Conservation (phyloP, 1,140 invertebrate species). For the Monomorium pharaonis region DNA sequence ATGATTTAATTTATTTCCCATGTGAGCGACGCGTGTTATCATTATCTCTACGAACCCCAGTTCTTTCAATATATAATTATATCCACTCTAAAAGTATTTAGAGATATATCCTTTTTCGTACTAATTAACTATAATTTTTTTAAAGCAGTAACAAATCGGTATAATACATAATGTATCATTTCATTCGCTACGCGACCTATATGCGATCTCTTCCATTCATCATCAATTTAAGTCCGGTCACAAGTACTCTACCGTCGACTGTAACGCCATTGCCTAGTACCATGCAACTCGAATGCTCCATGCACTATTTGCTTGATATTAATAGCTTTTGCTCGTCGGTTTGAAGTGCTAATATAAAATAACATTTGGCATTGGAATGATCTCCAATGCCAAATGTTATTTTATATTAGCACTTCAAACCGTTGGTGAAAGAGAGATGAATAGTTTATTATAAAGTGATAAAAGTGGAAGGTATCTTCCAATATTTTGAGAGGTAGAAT, state of each 20-base stretch:
- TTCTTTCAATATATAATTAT: background rate
- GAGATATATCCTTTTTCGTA: background rate
- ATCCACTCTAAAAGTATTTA: background rate
- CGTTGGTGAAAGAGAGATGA: background rate
- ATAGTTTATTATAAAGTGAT: background rate
- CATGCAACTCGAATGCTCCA: slow-evolving; percentile 54
- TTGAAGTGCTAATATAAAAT: no score
- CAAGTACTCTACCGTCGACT: slow-evolving; percentile 60
- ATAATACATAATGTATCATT: slow-evolving; percentile 74
- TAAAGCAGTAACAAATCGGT: background rate
- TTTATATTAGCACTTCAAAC: background rate
- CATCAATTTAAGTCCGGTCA: slow-evolving; percentile 75
- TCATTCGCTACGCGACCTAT: slow-evolving; percentile 77
- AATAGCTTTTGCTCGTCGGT: background rate
- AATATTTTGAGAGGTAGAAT: background rate
- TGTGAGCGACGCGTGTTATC: background rate
- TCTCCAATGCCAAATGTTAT: background rate
- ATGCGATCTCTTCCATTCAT: slow-evolving; percentile 78
- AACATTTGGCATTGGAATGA: no score
- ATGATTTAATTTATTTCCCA: background rate
- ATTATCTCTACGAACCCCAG: background rate
- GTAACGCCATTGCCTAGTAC: slow-evolving; percentile 46
- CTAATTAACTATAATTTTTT: background rate
- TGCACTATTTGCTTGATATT: slow-evolving; percentile 36
- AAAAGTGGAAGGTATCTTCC: background rate